phyloP scores from a whole-genome alignment of 2,888 invertebrate species.

The Brachypalpus laphriformis region DNA sequence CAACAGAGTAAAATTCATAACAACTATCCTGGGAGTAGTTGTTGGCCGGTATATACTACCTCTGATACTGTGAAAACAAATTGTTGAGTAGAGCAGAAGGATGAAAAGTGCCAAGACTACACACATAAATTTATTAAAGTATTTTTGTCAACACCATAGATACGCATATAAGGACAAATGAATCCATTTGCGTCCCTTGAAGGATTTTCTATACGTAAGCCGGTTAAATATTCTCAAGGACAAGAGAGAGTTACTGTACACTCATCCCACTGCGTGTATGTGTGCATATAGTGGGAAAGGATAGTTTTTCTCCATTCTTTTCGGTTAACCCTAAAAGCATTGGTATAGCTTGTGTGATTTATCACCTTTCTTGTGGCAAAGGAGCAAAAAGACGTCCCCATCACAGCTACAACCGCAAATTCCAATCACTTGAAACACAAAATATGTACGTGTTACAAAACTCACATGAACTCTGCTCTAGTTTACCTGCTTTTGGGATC shows the following conservation, averaged over 20 bases:
- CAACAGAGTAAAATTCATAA: slow-evolving; percentile 38
- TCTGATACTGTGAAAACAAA: slow-evolving; percentile 10
- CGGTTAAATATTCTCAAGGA: slow-evolving; percentile 33
- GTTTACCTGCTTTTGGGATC: slow-evolving; percentile 42
- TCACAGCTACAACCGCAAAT: slow-evolving; percentile 36
- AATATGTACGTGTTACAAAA: slow-evolving; percentile 16
- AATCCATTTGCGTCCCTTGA: slow-evolving; percentile 36
- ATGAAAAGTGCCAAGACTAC: background rate
- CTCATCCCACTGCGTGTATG: background rate
- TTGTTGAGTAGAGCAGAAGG: background rate
- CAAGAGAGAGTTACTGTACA: slow-evolving; percentile 16
- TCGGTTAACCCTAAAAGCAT: slow-evolving; percentile 54
- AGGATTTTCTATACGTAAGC: slow-evolving; percentile 34
- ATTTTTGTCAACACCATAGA: slow-evolving; percentile 26
- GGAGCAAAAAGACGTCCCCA: slow-evolving; percentile 11
- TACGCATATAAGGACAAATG: slow-evolving; percentile 35
- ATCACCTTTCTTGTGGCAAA: slow-evolving; percentile 42
- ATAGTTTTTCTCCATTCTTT: slow-evolving; percentile 23
- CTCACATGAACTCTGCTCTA: slow-evolving; percentile 40
- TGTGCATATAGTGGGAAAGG: background rate
- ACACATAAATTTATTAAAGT: slow-evolving; percentile 36
- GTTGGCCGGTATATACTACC: background rate
- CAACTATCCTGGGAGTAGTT: slow-evolving; percentile 48
- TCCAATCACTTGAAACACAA: slow-evolving; percentile 58
- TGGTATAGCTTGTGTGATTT: slow-evolving; percentile 62